Base-by-base conservation (phyloP, 2,888 invertebrate species). In the Leptodirus hochenwartii region DNA sequence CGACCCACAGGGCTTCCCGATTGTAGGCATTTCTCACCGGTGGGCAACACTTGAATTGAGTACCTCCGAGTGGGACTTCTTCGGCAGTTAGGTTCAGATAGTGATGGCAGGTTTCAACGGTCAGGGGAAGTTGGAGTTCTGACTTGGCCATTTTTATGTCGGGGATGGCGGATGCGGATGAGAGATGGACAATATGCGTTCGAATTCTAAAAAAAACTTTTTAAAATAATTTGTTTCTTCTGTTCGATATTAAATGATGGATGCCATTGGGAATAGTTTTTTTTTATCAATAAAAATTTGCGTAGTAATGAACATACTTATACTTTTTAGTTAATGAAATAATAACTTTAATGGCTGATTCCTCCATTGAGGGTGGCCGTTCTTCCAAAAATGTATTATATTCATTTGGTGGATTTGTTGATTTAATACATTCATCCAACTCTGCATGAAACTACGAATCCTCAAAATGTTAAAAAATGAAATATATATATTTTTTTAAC, bases 71-170 rank as follows among this genome's bases (percentile, higher is more conserved):
- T 4, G 69, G 69, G 16, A 79, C 62, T 30, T 69, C 57, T 40
- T 74, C 72, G 1, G 76, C 62, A 24, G 59, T 56, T 16, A 79
- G 52, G 1, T 63, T 59, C 15, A 79, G 53, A 47, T 78, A 78
- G 47, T 78, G 79, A 39, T 73, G 70, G 45, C 78, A 78, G 2
- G 77, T 79, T 50, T 77, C 78, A 1, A 67, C 71, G 0, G 73
- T 72, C 33, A 78, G 53, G 1, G 62, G 64, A 1, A 58, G 61
- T 4, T 66, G n/a, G n/a, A n/a, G 64, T 44, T 59, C 60, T 11
- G 42, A 41, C 29, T 68, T 64, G 2, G 66, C 64, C 27, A 59
- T 48, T 20, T 56, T 51, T 27, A 77, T 52, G n/a, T 69, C 39
- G 0, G 66, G 62, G 14, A 77, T 50, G 2, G 67, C 66, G 5